A percentile compares a stretch with the other conserved stretches of the same genome.
Conservation (phyloP, 1,140 invertebrate species). For the Drosophila ohnishii region DNA sequence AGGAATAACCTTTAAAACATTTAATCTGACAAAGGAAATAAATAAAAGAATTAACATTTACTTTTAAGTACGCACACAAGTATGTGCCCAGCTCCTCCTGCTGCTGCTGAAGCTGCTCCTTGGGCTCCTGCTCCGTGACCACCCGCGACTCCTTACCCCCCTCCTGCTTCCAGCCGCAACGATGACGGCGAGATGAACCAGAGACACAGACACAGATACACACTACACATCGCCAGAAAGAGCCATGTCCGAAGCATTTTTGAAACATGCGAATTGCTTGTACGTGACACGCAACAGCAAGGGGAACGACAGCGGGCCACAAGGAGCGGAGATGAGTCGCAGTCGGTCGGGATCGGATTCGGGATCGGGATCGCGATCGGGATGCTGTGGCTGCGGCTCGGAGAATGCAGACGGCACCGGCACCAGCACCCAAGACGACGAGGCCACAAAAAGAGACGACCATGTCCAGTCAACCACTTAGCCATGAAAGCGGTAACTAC, state of each 20-base stretch:
- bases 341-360: conserved; percentile 20
- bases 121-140: conserved; percentile 11
- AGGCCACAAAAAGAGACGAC: conserved; percentile 53
- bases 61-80: conserved; percentile 74
- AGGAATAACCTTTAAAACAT: conserved; percentile 74
- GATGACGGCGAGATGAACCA: conserved; percentile 70
- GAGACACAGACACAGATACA: conserved; percentile 30
- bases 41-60: conserved; percentile 82
- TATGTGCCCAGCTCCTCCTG: conserved; percentile 47
- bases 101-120: background rate
- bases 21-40: conserved; percentile 82
- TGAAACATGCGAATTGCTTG: conserved; percentile 83
- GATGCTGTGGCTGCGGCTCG: conserved; percentile 12
- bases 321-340: conserved; percentile 41
- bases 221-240: conserved; percentile 44
- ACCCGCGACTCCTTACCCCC: conserved; percentile 17
- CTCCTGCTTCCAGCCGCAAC: conserved; percentile 14
- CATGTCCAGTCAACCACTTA: conserved; percentile 81
- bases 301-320: conserved; percentile 54
- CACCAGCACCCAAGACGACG: conserved; percentile 31
- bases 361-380: conserved; percentile 4
- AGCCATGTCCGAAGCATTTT: conserved; percentile 79
- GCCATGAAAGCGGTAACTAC: conserved; percentile 81
- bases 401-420: conserved; percentile 21
- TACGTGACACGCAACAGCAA: conserved; percentile 82